Percentiles rank a stretch among this genome's conserved stretches.
phyloP scores from a whole-genome alignment of 2,113 vertebrate genomes.

The Halcyon senegalensis region DNA sequence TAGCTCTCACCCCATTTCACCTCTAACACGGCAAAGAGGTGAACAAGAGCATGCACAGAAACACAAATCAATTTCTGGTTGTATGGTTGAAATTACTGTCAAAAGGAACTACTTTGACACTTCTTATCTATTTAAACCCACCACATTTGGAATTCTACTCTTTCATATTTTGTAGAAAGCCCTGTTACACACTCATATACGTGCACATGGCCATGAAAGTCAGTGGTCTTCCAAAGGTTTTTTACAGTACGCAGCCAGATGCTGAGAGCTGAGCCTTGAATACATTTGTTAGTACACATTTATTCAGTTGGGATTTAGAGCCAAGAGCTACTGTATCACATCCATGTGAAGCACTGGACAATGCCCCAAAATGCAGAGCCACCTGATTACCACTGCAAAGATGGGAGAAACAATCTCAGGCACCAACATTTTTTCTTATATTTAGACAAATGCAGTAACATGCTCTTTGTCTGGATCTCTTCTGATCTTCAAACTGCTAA shows the following conservation, averaged over 20 bases:
- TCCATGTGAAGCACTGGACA: fast-evolving
- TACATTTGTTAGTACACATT: neutral
- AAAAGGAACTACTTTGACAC: neutral
- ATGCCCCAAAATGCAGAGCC: neutral
- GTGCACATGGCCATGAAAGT: neutral
- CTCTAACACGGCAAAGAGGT: fast-evolving
- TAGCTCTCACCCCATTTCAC: neutral
- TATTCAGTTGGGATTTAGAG: neutral
- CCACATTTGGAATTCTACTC: neutral
- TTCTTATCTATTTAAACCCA: neutral
- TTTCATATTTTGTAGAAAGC: neutral
- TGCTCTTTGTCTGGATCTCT: neutral
- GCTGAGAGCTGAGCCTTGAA: neutral
- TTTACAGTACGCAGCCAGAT: neutral
- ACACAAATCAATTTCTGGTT: neutral
- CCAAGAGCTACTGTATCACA: neutral
- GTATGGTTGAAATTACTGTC: fast-evolving
- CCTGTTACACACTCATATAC: fast-evolving
- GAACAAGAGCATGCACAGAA: fast-evolving
- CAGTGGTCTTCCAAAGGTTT: neutral
- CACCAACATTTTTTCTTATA: neutral
- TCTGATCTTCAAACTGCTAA: neutral
- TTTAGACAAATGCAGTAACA: neutral
- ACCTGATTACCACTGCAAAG: neutral
- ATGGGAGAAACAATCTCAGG: neutral